phyloP scores from a whole-genome alignment of 1,140 invertebrate genomes.

The Spodoptera frugiperda region DNA sequence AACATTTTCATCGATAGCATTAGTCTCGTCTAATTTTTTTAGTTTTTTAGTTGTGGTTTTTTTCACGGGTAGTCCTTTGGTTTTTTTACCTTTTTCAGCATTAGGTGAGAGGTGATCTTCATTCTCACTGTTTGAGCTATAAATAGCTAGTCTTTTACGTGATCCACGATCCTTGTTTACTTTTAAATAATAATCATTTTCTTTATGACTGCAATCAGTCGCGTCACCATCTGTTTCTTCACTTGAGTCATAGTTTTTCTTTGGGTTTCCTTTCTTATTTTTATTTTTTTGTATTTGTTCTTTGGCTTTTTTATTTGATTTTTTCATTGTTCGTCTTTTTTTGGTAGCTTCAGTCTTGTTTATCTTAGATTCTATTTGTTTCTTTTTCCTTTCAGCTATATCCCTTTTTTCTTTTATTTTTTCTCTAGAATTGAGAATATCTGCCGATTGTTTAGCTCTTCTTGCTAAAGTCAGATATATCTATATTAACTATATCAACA shows the following conservation, averaged over 20 bases:
- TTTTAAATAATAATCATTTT: not conserved
- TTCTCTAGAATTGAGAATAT: no score
- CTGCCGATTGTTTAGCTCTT: no score
- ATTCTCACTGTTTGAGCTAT: conserved; percentile 18
- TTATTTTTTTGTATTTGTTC: conserved; percentile 24
- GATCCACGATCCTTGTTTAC: not conserved
- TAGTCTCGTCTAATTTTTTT: conserved; percentile 53
- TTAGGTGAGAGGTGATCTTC: not conserved
- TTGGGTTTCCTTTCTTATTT: conserved; percentile 50
- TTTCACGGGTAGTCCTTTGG: conserved; percentile 13
- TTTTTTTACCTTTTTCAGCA: conserved; percentile 10
- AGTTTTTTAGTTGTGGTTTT: conserved; percentile 32
- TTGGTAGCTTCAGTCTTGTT: no score
- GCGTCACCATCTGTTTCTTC: not conserved
- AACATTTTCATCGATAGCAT: conserved; percentile 51
- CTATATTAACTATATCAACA: no score
- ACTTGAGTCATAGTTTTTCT: conserved; percentile 52
- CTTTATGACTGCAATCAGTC: not conserved
- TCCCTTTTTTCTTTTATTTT: no score
- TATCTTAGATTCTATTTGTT: no score
- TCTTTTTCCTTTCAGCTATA: no score
- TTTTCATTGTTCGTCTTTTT: not conserved
- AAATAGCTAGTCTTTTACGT: conserved; percentile 2
- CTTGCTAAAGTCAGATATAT: no score
- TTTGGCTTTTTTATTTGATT: conserved; percentile 49